Percentiles rank a stretch among this genome's conserved stretches.
These are phyloP conservation scores for Conopomorpha cramerella DNA, from an alignment of 1,140 invertebrate species.

Conservation along the genomic window DNA sequence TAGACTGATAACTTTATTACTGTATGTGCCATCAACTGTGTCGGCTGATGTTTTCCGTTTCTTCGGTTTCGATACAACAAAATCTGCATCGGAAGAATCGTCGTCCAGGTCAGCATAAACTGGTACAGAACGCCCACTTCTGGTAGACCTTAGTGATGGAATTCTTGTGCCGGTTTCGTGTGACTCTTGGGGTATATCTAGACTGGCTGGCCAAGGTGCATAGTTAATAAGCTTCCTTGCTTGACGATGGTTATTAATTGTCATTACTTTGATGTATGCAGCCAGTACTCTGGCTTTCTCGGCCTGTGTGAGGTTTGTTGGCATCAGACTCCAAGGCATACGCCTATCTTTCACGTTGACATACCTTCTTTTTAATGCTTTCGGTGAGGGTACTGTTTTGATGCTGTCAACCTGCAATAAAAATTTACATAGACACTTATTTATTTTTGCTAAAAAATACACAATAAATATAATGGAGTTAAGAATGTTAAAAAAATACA, in stretches of 20 bases:
- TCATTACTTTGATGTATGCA: constrained; percentile 48
- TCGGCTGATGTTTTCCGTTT: constrained; percentile 41
- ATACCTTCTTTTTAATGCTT: constrained; percentile 38
- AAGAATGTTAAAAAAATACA: neutral
- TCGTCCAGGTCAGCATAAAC: constrained; percentile 50
- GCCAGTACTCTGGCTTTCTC: constrained; percentile 39
- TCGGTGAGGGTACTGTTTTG: constrained; percentile 14
- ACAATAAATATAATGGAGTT: neutral
- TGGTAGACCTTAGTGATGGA: constrained; percentile 35
- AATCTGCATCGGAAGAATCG: constrained; percentile 47
- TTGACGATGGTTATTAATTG: constrained; percentile 37
- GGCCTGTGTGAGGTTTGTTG: constrained; percentile 23
- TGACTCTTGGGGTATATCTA: constrained; percentile 38
- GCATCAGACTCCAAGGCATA: constrained; percentile 54
- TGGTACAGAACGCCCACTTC: constrained; percentile 44
- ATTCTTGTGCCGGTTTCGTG: constrained; percentile 15
- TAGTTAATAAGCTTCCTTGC: constrained; percentile 33
- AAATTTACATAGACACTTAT: constrained; percentile 2
- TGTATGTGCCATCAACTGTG: constrained; percentile 18
- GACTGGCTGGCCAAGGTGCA: constrained; percentile 33
- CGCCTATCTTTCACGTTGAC: constrained; percentile 46
- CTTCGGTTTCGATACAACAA: constrained; percentile 36
- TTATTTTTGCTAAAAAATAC: constrained; percentile 5
- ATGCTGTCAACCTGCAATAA: constrained; percentile 16
- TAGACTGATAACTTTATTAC: constrained; percentile 33